A percentile compares a stretch with the other conserved stretches of the same genome.
Conservation (phyloP, 1,140 invertebrate species). For the Leguminivora glycinivorella region DNA sequence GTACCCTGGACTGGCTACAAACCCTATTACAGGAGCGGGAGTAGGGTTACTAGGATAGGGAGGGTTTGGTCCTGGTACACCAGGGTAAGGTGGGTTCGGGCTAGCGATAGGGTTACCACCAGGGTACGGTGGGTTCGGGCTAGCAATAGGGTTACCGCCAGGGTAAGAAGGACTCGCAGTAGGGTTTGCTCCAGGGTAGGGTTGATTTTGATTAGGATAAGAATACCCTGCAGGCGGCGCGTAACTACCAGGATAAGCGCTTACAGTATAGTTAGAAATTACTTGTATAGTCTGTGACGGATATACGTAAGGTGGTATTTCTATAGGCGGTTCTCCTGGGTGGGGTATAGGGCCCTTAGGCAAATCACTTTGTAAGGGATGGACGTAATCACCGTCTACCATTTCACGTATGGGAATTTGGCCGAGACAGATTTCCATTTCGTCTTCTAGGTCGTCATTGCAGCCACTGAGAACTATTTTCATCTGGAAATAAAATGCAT, state of each 20-base stretch:
- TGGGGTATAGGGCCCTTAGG: constrained; percentile 16
- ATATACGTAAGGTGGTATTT: constrained; percentile 6
- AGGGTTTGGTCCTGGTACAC: constrained; percentile 8
- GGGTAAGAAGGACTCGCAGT: constrained; percentile 28
- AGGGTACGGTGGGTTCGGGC: background rate
- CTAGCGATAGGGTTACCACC: background rate
- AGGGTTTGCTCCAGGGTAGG: background rate
- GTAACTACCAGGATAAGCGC: background rate
- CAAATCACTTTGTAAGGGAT: constrained; percentile 18
- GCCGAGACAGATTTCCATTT: constrained; percentile 47
- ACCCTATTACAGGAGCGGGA: constrained; percentile 5
- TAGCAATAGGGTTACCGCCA: background rate
- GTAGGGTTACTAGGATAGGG: constrained; percentile 8
- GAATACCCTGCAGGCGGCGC: background rate
- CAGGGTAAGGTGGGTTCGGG: constrained; percentile 11
- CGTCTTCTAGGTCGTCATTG: constrained; percentile 46
- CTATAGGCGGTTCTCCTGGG: background rate
- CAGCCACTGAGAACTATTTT: constrained; percentile 53
- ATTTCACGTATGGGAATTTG: constrained; percentile 41
- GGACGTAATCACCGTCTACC: background rate
- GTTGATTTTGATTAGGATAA: background rate
- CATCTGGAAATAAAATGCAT: constrained; percentile 50
- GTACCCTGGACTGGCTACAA: background rate
- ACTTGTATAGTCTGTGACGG: background rate
- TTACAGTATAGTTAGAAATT: background rate